Evolutionary conservation across 1,140 invertebrate species (phyloP).

Genomic region (Physella acuta): DNA sequence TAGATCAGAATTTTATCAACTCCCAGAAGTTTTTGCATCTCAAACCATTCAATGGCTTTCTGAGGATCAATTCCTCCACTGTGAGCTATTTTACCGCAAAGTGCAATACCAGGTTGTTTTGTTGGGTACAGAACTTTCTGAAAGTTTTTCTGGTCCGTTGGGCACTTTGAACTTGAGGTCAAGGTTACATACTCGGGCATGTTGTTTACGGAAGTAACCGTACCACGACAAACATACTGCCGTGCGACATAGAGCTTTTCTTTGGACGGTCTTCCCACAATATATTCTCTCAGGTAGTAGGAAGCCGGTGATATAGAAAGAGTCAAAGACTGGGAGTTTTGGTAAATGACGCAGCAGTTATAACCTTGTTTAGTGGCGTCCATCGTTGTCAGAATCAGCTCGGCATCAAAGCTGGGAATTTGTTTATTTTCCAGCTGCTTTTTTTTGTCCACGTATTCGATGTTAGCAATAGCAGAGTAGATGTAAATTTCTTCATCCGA

Average conservation of each 20-base stretch:
- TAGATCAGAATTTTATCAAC: too few species aligned
- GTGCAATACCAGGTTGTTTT: not conserved
- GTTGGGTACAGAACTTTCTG: too few species aligned
- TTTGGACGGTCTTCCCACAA: conserved; percentile 1
- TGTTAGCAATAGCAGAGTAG: conserved; percentile 28
- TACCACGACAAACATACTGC: too few species aligned
- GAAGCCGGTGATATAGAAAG: not conserved
- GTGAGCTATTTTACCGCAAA: not conserved
- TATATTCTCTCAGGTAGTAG: not conserved
- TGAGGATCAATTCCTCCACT: not conserved
- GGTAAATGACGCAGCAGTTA: conserved; percentile 11
- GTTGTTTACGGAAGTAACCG: not conserved
- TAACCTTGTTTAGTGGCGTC: too few species aligned
- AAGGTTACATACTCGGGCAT: conserved; percentile 10
- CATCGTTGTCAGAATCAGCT: not conserved
- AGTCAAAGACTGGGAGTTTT: not conserved
- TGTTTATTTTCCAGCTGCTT: not conserved
- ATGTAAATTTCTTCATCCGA: conserved; percentile 9
- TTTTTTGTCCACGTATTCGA: not conserved
- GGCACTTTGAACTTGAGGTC: not conserved
- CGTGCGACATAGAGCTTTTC: conserved; percentile 14
- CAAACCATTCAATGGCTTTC: too few species aligned
- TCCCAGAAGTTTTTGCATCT: too few species aligned
- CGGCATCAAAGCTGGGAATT: conserved; percentile 4
- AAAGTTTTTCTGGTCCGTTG: conserved; percentile 2